Conservation (phyloP, 1,140 invertebrate genomes). For the Chironomus tepperi region DNA sequence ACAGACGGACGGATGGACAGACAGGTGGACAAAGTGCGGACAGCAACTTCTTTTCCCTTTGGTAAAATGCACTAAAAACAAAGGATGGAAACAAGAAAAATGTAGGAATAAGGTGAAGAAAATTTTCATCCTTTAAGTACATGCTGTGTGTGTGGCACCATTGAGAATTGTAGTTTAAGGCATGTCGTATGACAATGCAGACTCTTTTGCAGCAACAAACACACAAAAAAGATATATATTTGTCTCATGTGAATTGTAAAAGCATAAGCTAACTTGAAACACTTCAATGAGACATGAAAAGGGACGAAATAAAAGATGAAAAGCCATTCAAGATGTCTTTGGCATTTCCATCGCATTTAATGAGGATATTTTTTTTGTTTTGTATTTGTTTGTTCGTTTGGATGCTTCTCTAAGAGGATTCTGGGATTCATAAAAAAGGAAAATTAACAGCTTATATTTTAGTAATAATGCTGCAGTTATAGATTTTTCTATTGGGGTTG, state of each 20-base stretch:
- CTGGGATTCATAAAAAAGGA: too few relatives aligned
- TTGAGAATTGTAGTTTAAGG: neutral
- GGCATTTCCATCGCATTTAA: neutral
- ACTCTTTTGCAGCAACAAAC: neutral
- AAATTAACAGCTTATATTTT: too few relatives aligned
- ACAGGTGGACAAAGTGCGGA: too few relatives aligned
- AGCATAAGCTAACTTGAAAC: neutral
- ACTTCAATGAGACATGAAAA: neutral
- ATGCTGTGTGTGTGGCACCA: neutral
- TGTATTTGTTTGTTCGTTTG: neutral
- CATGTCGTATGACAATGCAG: constrained; percentile 1
- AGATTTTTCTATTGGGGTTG: too few relatives aligned
- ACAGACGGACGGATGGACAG: too few relatives aligned
- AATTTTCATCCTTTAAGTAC: neutral
- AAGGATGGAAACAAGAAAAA: neutral
- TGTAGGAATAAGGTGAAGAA: neutral
- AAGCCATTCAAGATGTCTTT: neutral
- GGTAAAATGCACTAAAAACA: too few relatives aligned
- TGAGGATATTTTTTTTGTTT: neutral
- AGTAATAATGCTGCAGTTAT: too few relatives aligned
- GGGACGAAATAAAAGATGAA: neutral
- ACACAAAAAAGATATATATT: neutral
- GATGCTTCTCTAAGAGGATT: neutral
- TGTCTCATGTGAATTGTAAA: constrained; percentile 7
- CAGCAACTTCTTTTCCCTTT: too few relatives aligned